These are phyloP conservation scores for Chiloscyllium plagiosum DNA, from an alignment of 2,113 vertebrate species.

Conservation along the genomic window DNA sequence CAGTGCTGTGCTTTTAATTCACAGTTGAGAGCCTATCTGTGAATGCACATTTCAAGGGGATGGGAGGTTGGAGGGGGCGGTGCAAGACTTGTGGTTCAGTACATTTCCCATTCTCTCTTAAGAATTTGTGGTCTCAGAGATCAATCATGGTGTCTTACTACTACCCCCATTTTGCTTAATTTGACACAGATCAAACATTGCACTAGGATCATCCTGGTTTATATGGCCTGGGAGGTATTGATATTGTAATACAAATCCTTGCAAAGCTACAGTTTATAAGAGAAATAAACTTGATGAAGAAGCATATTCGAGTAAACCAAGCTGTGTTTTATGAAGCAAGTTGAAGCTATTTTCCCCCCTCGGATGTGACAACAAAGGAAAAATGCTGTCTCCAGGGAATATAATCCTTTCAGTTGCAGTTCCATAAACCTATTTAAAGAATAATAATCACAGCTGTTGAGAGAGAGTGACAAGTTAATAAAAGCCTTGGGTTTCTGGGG, in stretches of 20 bases:
- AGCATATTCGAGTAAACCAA: neutral
- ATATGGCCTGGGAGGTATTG: too few relatives aligned
- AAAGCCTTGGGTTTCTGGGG: neutral
- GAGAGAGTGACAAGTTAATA: slow-evolving; percentile 14
- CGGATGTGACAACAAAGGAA: neutral
- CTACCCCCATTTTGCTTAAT: neutral
- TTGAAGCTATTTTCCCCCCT: neutral
- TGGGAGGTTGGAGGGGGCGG: neutral
- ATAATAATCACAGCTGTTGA: slow-evolving; percentile 7
- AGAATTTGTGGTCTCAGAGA: neutral
- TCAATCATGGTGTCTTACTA: neutral
- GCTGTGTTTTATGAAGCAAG: neutral
- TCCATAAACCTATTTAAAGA: slow-evolving; percentile 10
- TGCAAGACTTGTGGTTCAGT: neutral
- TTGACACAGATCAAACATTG: neutral
- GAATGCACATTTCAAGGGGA: neutral
- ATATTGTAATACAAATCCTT: neutral
- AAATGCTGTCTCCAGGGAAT: neutral
- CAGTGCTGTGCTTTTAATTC: neutral
- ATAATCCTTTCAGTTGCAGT: slow-evolving; percentile 32
- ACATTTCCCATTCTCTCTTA: neutral
- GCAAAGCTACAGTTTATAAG: neutral
- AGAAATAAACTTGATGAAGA: neutral
- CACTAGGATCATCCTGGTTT: neutral
- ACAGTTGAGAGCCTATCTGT: neutral